Evolutionary conservation across 2,797 vertebrate species (phyloP).

Genomic region (Premnoplex brunnescens): DNA sequence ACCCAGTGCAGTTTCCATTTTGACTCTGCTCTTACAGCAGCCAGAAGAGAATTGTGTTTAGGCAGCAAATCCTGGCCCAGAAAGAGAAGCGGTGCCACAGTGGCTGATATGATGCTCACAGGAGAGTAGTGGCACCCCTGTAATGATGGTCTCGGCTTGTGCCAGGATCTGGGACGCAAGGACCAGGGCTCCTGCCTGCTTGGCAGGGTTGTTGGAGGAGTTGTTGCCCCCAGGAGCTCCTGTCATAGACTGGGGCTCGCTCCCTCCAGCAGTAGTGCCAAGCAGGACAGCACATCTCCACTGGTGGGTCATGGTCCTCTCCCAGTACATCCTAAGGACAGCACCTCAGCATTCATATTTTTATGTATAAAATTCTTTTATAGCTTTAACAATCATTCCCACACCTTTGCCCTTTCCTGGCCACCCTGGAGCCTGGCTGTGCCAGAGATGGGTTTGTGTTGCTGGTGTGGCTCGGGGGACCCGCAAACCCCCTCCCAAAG

Average conservation of each 20-base stretch:
- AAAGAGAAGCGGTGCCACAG: background rate
- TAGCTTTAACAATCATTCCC: background rate
- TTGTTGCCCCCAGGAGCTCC: background rate
- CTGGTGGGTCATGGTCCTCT: background rate
- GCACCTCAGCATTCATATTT: background rate
- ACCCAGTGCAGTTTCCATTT: background rate
- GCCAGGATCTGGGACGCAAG: background rate
- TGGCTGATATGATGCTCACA: background rate
- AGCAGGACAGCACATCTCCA: background rate
- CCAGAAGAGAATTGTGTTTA: background rate
- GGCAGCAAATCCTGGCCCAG: background rate
- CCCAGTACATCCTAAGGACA: background rate
- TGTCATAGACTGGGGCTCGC: background rate
- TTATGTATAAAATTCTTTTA: background rate
- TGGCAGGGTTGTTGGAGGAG: rapidly evolving
- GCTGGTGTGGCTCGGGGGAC: background rate
- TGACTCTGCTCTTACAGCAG: background rate
- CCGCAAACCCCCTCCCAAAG: background rate
- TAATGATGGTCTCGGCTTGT: background rate
- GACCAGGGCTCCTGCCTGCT: background rate
- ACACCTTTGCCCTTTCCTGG: background rate
- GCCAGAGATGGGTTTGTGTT: background rate
- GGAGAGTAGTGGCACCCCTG: background rate
- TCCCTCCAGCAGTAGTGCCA: background rate
- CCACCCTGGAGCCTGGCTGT: background rate